These are phyloP conservation scores for Salvelinus namaycush DNA, from an alignment of 2,113 vertebrate species.

Conservation along the genomic window DNA sequence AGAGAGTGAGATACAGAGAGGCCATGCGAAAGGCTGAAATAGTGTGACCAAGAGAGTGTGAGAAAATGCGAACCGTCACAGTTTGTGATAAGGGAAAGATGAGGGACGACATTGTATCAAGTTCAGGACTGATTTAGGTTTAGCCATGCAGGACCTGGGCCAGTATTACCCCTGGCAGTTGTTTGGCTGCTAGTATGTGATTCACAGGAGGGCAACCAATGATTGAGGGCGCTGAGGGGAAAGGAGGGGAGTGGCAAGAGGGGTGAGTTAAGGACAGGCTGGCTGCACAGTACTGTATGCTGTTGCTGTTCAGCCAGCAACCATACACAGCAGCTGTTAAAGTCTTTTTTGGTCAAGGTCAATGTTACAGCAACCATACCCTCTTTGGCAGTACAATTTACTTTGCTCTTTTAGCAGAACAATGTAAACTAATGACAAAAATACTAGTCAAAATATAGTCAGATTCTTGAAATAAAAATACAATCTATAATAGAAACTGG, in stretches of 20 bases:
- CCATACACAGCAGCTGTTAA: too few species aligned
- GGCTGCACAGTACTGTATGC: too few species aligned
- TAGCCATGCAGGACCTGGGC: background rate
- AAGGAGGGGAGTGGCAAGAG: background rate
- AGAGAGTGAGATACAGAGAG: background rate
- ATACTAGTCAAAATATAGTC: too few species aligned
- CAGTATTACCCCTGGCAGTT: background rate
- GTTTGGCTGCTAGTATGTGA: constrained; percentile 13
- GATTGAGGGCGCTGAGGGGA: background rate
- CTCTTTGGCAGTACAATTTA: background rate
- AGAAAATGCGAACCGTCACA: background rate
- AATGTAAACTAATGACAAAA: too few species aligned
- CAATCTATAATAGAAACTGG: background rate
- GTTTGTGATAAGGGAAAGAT: background rate
- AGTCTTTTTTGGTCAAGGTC: too few species aligned
- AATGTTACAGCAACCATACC: too few species aligned
- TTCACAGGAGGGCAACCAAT: constrained; percentile 13
- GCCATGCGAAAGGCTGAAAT: background rate
- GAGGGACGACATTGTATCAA: too few species aligned
- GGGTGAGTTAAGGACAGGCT: constrained; percentile 49
- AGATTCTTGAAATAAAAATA: too few species aligned
- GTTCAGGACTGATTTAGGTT: background rate
- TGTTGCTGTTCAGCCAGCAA: too few species aligned
- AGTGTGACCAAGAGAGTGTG: background rate
- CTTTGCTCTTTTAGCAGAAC: background rate